These are phyloP conservation scores for Harmothoe impar DNA, from an alignment of 2,888 invertebrate species.

Conservation along the genomic window DNA sequence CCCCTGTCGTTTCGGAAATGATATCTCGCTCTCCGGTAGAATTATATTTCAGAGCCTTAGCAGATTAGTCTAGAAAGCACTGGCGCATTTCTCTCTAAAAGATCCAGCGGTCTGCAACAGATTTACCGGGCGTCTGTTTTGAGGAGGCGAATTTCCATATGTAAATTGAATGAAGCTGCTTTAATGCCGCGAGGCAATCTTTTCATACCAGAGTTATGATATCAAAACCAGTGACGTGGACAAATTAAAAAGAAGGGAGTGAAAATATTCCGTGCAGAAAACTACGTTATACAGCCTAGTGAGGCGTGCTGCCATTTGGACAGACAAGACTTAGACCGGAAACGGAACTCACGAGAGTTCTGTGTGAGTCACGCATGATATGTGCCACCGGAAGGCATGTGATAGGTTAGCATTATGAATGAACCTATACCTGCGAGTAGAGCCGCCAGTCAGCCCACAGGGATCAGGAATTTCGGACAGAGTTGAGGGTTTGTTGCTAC, in stretches of 20 bases:
- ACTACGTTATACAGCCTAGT: no score
- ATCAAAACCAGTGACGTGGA: neutral
- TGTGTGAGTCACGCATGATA: no score
- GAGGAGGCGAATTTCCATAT: constrained; percentile 8
- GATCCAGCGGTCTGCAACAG: neutral
- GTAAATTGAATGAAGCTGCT: constrained; percentile 14
- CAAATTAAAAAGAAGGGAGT: neutral
- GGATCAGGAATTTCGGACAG: no score
- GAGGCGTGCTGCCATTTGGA: no score
- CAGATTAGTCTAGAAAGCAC: neutral
- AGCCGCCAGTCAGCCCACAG: no score
- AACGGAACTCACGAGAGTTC: no score
- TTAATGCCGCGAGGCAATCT: neutral
- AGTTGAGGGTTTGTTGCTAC: no score
- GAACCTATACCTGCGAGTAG: no score
- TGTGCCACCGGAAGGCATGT: no score
- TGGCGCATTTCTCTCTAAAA: neutral
- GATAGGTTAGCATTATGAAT: no score
- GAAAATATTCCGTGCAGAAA: no score
- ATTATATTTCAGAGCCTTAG: neutral
- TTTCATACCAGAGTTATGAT: constrained; percentile 22
- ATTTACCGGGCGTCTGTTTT: neutral
- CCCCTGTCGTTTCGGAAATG: neutral
- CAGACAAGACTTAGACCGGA: no score
- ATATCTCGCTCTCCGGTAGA: neutral